phyloP scores from a whole-genome alignment of 2,113 vertebrate species.

The Solea senegalensis region DNA sequence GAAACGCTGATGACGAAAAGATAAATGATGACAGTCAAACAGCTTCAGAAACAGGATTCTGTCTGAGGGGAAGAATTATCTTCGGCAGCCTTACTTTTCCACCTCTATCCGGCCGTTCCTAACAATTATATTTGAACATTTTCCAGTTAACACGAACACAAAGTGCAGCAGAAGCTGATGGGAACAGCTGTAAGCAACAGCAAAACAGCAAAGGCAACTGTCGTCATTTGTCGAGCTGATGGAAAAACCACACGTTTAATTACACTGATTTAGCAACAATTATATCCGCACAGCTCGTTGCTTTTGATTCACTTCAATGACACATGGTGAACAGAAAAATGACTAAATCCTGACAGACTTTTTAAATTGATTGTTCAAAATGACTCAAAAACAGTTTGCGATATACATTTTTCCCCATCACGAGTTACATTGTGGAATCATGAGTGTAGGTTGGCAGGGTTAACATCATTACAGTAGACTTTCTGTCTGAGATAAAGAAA shows the following conservation, averaged over 20 bases:
- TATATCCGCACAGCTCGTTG: not conserved
- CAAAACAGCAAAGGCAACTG: not conserved
- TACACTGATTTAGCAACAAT: not conserved
- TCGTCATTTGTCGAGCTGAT: not conserved
- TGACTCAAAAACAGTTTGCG: not conserved
- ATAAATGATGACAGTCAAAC: too few species aligned
- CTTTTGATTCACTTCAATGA: not conserved
- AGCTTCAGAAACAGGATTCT: too few species aligned
- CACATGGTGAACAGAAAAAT: not conserved
- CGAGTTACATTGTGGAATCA: not conserved
- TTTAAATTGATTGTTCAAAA: not conserved
- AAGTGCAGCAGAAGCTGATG: too few species aligned
- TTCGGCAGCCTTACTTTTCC: too few species aligned
- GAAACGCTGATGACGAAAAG: too few species aligned
- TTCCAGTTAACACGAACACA: too few species aligned
- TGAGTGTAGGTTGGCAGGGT: constrained; percentile 15
- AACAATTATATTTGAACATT: too few species aligned
- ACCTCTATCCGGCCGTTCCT: too few species aligned
- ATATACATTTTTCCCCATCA: not conserved
- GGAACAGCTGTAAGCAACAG: not conserved
- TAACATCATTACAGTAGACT: constrained; percentile 32
- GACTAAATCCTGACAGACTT: too few species aligned
- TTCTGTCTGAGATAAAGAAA: constrained; percentile 19
- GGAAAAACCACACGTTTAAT: not conserved
- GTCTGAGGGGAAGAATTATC: too few species aligned